Conservation (phyloP, 1,140 invertebrate species). For the Melanaphis sacchari region DNA sequence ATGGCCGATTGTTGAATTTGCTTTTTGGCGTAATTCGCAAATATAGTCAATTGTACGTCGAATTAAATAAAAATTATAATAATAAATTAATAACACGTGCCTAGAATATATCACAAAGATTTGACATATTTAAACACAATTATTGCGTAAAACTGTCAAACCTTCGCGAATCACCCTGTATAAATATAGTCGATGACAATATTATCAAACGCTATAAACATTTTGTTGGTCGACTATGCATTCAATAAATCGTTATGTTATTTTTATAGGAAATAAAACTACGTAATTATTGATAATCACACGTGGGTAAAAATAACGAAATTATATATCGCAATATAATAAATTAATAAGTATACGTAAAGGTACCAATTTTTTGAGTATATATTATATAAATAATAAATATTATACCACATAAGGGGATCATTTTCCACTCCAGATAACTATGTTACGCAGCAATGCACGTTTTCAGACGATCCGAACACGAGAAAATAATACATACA, state of each 20-base stretch:
- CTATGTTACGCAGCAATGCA: background rate
- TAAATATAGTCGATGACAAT: background rate
- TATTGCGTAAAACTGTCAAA: background rate
- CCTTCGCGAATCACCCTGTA: background rate
- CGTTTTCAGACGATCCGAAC: background rate
- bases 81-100: background rate
- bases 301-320: background rate
- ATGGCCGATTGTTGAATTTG: background rate
- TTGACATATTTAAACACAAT: background rate
- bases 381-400: background rate
- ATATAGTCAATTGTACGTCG: background rate
- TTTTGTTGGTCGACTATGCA: too few relatives aligned
- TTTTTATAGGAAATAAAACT: too few relatives aligned
- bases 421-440: background rate
- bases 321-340: background rate
- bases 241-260: too few relatives aligned
- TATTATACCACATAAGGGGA: background rate
- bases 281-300: background rate
- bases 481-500: background rate
- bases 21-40: background rate
- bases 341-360: background rate
- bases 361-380: background rate
- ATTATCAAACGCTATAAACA: background rate
- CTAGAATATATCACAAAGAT: background rate
- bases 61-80: background rate